Evolutionary conservation across 2,113 vertebrate genomes (phyloP), one percentile per base, ranked within the genome.

Genomic region (Drymodes brunneopygia): DNA sequence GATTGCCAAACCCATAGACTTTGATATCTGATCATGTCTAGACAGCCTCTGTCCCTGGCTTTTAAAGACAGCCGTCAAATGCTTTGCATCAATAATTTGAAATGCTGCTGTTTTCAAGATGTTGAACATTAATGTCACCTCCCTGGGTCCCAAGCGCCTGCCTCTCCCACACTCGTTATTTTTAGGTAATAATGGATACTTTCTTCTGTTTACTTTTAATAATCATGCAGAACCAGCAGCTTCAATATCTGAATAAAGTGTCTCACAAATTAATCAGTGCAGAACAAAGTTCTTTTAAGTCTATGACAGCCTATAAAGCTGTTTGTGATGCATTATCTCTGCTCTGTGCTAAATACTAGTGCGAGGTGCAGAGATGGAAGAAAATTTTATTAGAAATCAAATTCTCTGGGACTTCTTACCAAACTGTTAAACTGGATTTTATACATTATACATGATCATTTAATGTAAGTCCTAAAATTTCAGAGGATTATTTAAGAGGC

Each of bases 1-100:
- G 96, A 97, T 98, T 98, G 96, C 96, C 96, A 96, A 97, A 95
- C 95, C 64, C 66, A 33, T 91, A 84, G 66, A 92, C 93, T 95
- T 88, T 95, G 97, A 96, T 98, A 98, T 98, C 95, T 92, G 97
- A 98, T 98, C 97, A 81, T 79, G 92, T 97, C 97, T 98, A 98
- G 95, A 96, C 89, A 95, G 94, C 78, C 94, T 95, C 95, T 95
- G 92, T 95, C 93, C 90, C 93, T 94, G 83, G 64, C 91, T 98
- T 96, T 97, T 97, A 98, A 98, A 97, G 97, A 92, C 93, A 87
- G 45, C 91, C 16, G 42, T 96, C 95, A 86, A 93, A 95, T 97
- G 94, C 94, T 97, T 98, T 96, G 94, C 88, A 96, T 95, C 81
- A 78, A 94, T 97, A 97, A 98, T 96, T 96, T 97, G 97, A 98